Evolutionary conservation across 2,797 vertebrate species (phyloP), one percentile per base, ranked within the genome.

Genomic region (Sorex maritimensis): DNA sequence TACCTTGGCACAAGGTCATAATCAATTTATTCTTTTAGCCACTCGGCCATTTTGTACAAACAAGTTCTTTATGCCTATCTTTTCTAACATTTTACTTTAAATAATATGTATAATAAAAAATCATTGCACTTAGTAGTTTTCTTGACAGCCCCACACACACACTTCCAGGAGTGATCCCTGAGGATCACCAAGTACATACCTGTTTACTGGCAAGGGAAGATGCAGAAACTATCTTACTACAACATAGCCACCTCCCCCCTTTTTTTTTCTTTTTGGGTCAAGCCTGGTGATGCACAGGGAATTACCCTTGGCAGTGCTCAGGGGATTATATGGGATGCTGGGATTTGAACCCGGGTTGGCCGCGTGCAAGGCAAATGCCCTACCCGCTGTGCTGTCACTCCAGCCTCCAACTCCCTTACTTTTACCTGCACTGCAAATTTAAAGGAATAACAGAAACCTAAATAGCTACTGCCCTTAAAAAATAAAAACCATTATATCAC

Each of bases 11-110:
- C 84, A 44, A 81, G n/a, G 34, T n/a, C 14, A 34, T 11, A n/a
- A 17, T 52, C 24, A 78, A 11, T 68, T 69, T 34, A 58, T 34
- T 69, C 44, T 44, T n/a, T 38, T 75, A 73, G 82, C 24, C 55
- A 13, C 34, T 74, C 17, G 10, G 38, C 19, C 86, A 90, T 49
- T 81, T 24, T 69, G 5, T 81, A 55, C 10, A 90, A 80, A 26
- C 63, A 68, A 49, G 12, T n/a, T 73, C 74, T 49, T 61, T 88
- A 79, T 79, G 46, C 72, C 24, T 80, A 44, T 13, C 28, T 92
- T 30, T 52, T 80, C 55, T 58, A 58, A 21, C 30, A 44, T 65
- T 83, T 55, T 81, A 41, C 52, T 78, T 52, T 28, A n/a, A 81
- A 95, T 23, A 72, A 30, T 19, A 23, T 44, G 49, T 11, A 52